A percentile compares a stretch with the other conserved stretches of the same genome.
phyloP scores from a whole-genome alignment of 2,797 vertebrate species.

The Phyllotis vaccarum region DNA sequence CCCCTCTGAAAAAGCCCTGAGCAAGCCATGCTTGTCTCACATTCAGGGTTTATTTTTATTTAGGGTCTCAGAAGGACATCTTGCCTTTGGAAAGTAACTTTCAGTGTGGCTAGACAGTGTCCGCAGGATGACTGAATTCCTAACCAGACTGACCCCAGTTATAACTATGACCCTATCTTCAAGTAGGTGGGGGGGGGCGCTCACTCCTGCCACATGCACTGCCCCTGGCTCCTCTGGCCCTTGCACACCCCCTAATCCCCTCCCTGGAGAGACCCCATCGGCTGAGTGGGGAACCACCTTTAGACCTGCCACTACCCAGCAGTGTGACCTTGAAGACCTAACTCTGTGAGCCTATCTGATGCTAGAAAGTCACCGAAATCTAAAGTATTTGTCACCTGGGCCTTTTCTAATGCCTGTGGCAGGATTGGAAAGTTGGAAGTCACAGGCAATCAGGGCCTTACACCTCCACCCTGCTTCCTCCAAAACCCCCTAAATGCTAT shows the following conservation, averaged over 20 bases:
- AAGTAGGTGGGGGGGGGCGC: neutral
- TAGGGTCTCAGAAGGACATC: neutral
- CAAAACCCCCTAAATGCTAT: too few species aligned
- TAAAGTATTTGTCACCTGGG: neutral
- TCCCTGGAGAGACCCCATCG: neutral
- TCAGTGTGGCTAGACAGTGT: neutral
- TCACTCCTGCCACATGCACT: neutral
- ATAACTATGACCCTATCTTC: slow-evolving; percentile 27
- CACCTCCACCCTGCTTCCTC: neutral
- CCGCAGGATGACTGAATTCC: neutral
- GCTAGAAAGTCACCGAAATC: neutral
- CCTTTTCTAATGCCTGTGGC: neutral
- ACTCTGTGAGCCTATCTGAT: slow-evolving; percentile 4
- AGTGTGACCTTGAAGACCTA: neutral
- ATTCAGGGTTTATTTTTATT: neutral
- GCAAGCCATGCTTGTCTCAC: neutral
- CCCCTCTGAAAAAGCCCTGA: neutral
- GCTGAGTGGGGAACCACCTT: neutral
- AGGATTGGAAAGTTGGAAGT: neutral
- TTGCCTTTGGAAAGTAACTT: slow-evolving; percentile 9
- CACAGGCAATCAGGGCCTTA: neutral
- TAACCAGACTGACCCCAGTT: neutral
- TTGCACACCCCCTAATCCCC: neutral
- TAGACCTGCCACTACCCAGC: neutral
- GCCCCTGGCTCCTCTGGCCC: neutral